Base-by-base conservation (phyloP, 2,113 vertebrate species). In the Corythaixoides concolor region DNA sequence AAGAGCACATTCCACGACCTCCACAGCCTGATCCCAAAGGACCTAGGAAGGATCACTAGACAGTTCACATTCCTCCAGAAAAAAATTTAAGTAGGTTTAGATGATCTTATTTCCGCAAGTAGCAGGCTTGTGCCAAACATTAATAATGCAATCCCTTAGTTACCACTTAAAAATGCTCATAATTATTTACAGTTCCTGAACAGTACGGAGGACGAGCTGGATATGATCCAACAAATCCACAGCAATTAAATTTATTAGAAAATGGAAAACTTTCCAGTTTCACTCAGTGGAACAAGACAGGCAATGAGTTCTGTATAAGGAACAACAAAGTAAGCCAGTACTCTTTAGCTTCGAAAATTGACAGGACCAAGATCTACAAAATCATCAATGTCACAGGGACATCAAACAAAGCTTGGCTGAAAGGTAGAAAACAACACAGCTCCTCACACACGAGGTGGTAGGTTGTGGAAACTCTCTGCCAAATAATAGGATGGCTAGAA, bases 101-200 rank as follows among this genome's bases (percentile, higher is more conserved):
- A 95, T 88, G 30, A 95, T 88, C 74, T 90, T 90, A 92, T 84
- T 96, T 96, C 95, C 35, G 9, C 79, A 94, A 96, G 85, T 63
- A 73, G 59, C 35, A 41, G 35, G 26, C 63, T 77, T 76, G 23
- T 86, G 52, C 83, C 72, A 94, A 94, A 64, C 56, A 85, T 63
- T 90, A 95, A 95, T 85, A 91, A 86, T 33, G 19, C 47, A 69
- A 58, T 85, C 82, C 91, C 95, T 88, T 88, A 73, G 95, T 95
- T 96, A 96, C 90, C 89, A 91, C 78, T 95, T 66, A 88, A 23
- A 83, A 95, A 85, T 33, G 67, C 75, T 94, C 45, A 11, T 47
- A 80, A 95, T 94, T 95, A 90, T 93, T 96, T 95, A 93, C 93
- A 93, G 92, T 67, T 94, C 67, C 88, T 55, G 78, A 95, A 89